Conservation (phyloP, 2,797 vertebrate genomes). For the Molossus alvarezi region DNA sequence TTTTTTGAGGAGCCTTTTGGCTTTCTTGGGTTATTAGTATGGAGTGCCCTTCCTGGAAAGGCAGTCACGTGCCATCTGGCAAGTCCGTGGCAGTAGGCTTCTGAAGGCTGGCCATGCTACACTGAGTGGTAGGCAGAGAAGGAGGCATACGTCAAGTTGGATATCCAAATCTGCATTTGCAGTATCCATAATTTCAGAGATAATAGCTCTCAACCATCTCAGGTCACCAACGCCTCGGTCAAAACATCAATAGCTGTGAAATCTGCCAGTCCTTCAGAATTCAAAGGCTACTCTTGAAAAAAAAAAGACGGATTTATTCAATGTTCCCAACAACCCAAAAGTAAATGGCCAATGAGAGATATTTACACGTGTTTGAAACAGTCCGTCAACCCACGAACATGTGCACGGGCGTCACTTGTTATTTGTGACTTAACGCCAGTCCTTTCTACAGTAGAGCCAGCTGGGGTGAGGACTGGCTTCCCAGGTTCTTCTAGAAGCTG, state of each 20-base stretch:
- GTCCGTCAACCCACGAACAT: not conserved
- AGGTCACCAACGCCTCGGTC: conserved; percentile 16
- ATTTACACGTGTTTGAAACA: not conserved
- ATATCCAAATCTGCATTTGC: not conserved
- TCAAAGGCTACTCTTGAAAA: not conserved
- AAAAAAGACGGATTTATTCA: not conserved
- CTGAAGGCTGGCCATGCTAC: not conserved
- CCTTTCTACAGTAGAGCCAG: not conserved
- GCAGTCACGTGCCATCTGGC: not conserved
- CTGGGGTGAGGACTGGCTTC: not conserved
- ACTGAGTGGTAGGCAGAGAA: accelerated
- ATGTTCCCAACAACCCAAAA: not conserved
- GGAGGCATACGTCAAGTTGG: not conserved
- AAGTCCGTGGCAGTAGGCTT: not conserved
- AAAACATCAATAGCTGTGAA: conserved; percentile 63
- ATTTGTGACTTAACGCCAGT: not conserved
- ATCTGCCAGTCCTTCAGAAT: conserved; percentile 59
- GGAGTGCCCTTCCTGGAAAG: not conserved
- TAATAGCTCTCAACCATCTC: conserved; percentile 45
- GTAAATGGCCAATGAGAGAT: conserved; percentile 1
- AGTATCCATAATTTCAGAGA: conserved; percentile 46
- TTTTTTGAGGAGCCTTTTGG: not conserved
- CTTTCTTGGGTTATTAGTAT: not conserved
- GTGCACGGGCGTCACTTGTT: not conserved
- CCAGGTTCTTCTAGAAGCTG: not conserved